Evolutionary conservation across 2,888 invertebrate species (phyloP), one percentile per base, ranked within the genome.

Genomic region (Hydrotaea diabolus): DNA sequence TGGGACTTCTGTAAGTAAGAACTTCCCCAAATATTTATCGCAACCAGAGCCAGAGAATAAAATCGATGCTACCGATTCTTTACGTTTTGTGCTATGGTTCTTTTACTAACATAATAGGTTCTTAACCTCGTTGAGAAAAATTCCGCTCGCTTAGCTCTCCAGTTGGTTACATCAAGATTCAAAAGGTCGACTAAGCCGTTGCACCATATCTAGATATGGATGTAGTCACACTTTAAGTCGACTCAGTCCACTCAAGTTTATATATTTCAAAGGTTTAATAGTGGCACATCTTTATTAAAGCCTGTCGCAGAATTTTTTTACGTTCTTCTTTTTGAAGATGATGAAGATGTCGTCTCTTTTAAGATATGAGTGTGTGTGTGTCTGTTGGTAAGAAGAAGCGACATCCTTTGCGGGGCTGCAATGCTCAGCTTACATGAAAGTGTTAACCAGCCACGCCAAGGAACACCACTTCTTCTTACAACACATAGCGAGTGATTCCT

Each of bases 261-360:
- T n/a, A 7, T 53, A 5, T 19, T 36, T 31, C 3, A 19, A 46
- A 80, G 59, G 11, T 53, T 73, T 77, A 80, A 83, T 86, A 31
- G 31, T 85, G 86, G 86, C 87, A 87, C 86, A 86, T 85, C 83
- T 87, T 87, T 85, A 87, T 86, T 85, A 83, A 82, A 82, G 83
- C 80, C 76, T 85, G 82, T 46, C 31, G 7, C n/a, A 31, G 31
- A 31, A 2, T 7, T 31, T 31, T 31, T 31, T 31, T 2, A 7
- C 31, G 43, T 23, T 69, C 4, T 23, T 46, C 9, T 69, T 66
- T 13, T 26, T 73, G 83, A 75, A 77, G 71, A 83, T 81, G 79
- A 79, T 62, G 72, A 81, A 80, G 85, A 80, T 64, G 77, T 80
- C 75, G 76, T 57, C 19, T 66, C 73, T 23, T 46, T 21, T 13